Evolutionary conservation across 2,888 invertebrate genomes (phyloP).

Genomic region (Stenodera caucasica): DNA sequence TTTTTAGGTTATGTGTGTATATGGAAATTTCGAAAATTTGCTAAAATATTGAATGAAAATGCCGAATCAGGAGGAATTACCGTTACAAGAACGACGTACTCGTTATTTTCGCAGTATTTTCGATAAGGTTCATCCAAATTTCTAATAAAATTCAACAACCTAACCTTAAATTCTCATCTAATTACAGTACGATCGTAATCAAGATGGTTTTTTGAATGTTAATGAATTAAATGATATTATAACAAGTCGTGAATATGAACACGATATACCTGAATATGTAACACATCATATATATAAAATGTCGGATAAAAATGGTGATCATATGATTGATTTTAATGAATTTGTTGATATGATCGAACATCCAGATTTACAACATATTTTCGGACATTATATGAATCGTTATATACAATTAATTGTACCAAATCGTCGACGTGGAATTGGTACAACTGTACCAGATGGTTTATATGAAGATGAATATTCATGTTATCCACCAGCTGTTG

Average conservation of each 20-base stretch:
- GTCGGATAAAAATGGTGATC: conserved; percentile 67
- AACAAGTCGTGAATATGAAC: conserved; percentile 63
- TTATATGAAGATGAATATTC: conserved; percentile 88
- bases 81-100: conserved; percentile 34
- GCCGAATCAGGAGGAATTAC: conserved; percentile 28
- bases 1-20: conserved; percentile 9
- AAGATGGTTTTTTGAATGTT: conserved; percentile 68
- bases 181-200: too few relatives aligned
- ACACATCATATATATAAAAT: conserved; percentile 68
- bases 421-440: conserved; percentile 42
- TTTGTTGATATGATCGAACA: conserved; percentile 71
- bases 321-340: conserved; percentile 70
- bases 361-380: conserved; percentile 63
- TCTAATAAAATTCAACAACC: background rate
- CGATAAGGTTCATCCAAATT: conserved; percentile 16
- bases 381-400: conserved; percentile 64
- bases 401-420: conserved; percentile 53
- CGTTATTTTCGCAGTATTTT: conserved; percentile 26
- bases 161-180: too few relatives aligned
- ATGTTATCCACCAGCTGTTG: conserved; percentile 88
- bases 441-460: conserved; percentile 61
- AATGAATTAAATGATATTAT: conserved; percentile 67
- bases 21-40: background rate
- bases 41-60: background rate
- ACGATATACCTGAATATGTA: conserved; percentile 65